phyloP scores from a whole-genome alignment of 1,140 invertebrate genomes.

The Papilio polytes region DNA sequence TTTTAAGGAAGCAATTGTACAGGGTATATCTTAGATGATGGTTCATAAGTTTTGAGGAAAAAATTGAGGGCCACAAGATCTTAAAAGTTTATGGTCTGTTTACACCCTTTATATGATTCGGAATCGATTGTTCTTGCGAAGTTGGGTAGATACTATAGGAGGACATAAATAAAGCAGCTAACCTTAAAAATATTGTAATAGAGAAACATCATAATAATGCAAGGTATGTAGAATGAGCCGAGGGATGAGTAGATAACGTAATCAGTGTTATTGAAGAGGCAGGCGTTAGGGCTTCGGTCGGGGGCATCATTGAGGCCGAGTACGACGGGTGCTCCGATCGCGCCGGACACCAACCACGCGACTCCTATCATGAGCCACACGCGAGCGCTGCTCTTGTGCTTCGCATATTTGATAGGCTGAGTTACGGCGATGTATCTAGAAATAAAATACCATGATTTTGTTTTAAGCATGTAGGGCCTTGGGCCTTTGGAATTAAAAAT shows the following conservation, averaged over 20 bases:
- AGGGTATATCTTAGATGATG: no score
- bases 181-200: constrained; percentile 77
- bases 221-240: constrained; percentile 99
- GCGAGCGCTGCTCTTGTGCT: constrained; percentile 98
- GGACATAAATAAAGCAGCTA: constrained; percentile 38
- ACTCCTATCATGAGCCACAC: constrained; percentile 97
- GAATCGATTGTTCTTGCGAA: no score
- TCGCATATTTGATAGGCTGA: constrained; percentile 99
- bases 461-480: not conserved
- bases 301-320: constrained; percentile 96
- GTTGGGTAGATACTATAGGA: not conserved
- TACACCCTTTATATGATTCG: no score
- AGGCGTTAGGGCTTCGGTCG: constrained; percentile 89
- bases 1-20: no score
- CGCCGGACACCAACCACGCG: constrained; percentile 97
- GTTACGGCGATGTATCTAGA: constrained; percentile 99
- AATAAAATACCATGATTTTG: constrained; percentile 46
- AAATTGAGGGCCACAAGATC: no score
- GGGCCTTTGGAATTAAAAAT: no score
- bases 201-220: constrained; percentile 86
- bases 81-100: no score
- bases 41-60: no score
- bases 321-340: constrained; percentile 98
- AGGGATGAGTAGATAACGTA: constrained; percentile 99
- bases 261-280: constrained; percentile 98